Base-by-base conservation (phyloP, 1,140 invertebrate species). In the Bicyclus anynana region DNA sequence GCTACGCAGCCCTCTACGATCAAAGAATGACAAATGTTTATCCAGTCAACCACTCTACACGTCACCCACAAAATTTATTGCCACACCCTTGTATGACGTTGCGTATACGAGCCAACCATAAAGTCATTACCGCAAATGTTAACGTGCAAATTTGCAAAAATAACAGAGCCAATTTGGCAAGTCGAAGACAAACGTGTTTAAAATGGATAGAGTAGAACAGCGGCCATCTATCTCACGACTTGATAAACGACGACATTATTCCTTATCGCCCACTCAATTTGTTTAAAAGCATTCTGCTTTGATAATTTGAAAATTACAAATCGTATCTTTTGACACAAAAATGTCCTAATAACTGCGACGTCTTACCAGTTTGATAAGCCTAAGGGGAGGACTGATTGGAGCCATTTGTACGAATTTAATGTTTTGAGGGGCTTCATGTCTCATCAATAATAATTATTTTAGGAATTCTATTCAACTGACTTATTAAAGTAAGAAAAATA, bases 161-260 rank as follows among this genome's bases (percentile, higher is more conserved):
- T 82, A 82, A 82, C 79, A 80, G 61, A 77, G 69, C 74, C 73
- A 84, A 84, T 86, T 87, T 83, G 75, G 83, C 77, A 77, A 84
- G 77, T 85, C 72, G 74, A 76, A 85, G 85, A 85, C 84, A 84
- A 87, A 87, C 82, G 82, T 77, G 80, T 88, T 88, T 88, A 88
- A 88, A 86, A 88, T 88, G 85, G 83, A 80, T 72, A 80, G 75
- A 86, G 82, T 74, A 80, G 80, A 85, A 76, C 80, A 73, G 77
- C 70, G 68, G 72, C 77, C 81, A 88, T 88, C 85, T 82, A 87
- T 88, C 84, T 81, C 67, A 57, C 75, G 74, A 74, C 79, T 83
- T 87, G 85, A 88, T 87, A 88, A 87, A 88, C 78, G 85, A 84
- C 82, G 82, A 84, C 85, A 87, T 88, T 88, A 88, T 85, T 88